These are phyloP conservation scores for Dasyornis broadbenti DNA, from an alignment of 2,113 vertebrate genomes.

Conservation along the genomic window DNA sequence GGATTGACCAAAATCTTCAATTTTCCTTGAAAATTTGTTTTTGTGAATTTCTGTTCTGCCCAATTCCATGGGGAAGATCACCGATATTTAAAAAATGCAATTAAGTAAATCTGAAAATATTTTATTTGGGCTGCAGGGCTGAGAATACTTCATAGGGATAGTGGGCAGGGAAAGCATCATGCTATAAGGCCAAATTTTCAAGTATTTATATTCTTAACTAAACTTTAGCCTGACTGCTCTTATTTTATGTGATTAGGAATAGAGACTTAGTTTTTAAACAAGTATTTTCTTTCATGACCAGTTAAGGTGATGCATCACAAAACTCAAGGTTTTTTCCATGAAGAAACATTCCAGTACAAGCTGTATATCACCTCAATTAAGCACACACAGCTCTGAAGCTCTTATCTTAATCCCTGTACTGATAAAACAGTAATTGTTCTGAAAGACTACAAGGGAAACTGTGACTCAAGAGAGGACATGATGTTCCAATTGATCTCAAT, in stretches of 20 bases:
- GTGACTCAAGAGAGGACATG: conserved; percentile 34
- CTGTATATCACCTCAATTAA: background rate
- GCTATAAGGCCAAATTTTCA: background rate
- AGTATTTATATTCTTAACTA: background rate
- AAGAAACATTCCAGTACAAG: background rate
- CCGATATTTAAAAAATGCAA: background rate
- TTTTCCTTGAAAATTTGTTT: background rate
- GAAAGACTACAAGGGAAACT: conserved; percentile 26
- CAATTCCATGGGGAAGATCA: background rate
- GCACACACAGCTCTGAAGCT: conserved; percentile 10
- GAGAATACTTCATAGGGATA: background rate
- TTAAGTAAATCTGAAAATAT: background rate
- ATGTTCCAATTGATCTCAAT: conserved; percentile 64
- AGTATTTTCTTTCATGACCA: conserved; percentile 27
- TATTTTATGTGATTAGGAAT: background rate
- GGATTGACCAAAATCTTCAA: background rate
- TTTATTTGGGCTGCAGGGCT: background rate
- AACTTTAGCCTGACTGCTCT: background rate
- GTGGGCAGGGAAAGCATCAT: background rate
- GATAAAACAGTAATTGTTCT: conserved; percentile 65
- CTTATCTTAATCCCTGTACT: conserved; percentile 57
- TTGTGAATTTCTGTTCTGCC: background rate
- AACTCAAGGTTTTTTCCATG: background rate
- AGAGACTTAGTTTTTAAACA: background rate
- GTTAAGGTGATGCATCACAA: background rate